Evolutionary conservation across 2,113 vertebrate genomes (phyloP), one percentile per base, ranked within the genome.

Genomic region (Gymnocephalus cernua): DNA sequence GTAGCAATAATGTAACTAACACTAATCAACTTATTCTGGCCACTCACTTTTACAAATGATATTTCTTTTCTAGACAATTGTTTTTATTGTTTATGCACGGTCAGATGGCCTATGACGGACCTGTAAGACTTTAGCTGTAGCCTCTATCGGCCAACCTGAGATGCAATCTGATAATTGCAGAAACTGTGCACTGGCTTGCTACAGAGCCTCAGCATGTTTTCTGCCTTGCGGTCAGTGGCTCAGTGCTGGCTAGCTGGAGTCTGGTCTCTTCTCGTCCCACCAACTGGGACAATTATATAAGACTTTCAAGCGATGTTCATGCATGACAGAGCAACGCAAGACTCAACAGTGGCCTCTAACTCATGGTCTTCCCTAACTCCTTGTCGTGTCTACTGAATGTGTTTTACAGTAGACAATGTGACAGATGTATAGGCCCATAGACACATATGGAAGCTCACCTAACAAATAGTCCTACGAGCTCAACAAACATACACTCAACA

Each of bases 211-310:
- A 74, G 73, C 78, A 45, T 86, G 73, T 79, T 64, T 82, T 67
- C 77, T 82, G 82, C 78, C 81, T 75, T 25, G 27, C 80, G 77
- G 76, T 76, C 67, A 51, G 70, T 67, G 62, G 67, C 77, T 87
- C 61, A 48, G 70, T 50, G 75, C 70, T 58, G 67, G 75, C 59
- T 51, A 66, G 83, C 86, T 79, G 67, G 47, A 80, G 53, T 72
- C 72, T 78, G 79, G 73, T 83, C 83, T 84, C 83, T 87, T 77
- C 80, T 79, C 51, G 38, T 83, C 74, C 84, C 80, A 88, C 88
- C 92, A 94, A 91, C 84, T 88, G 89, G 93, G 92, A 88, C 92
- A 70, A 86, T 95, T 95, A 95, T 91, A 92, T 94, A 95, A 95
- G 93, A 91, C 94, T 94, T 94, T 93, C 89, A 94, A 89, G 85